Evolutionary conservation across 1,140 invertebrate species (phyloP).

Genomic region (Nasonia vitripennis): DNA sequence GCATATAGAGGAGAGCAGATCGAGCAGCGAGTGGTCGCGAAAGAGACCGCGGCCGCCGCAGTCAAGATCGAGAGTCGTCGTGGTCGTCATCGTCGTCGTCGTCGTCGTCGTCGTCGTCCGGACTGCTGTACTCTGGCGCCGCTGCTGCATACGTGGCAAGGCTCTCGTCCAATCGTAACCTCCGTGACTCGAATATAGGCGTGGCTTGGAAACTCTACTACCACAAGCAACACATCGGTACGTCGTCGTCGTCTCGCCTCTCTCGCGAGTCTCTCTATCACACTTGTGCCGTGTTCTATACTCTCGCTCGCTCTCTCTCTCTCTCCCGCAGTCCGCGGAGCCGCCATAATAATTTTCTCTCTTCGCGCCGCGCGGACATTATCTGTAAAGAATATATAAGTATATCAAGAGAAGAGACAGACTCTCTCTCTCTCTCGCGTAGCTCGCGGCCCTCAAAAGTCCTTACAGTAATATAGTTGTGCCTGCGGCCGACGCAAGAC

Average conservation of each 20-base stretch:
- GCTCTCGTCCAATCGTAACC: constrained; percentile 59
- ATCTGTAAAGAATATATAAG: background rate
- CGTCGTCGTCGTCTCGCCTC: background rate
- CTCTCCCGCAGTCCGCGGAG: constrained; percentile 26
- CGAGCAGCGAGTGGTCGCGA: too few species aligned
- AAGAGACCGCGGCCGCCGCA: too few species aligned
- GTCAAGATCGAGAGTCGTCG: too few species aligned
- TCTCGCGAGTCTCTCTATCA: background rate
- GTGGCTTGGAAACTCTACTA: constrained; percentile 62
- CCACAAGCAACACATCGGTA: constrained; percentile 22
- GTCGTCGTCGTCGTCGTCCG: background rate
- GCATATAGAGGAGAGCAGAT: too few species aligned
- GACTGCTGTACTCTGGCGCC: background rate
- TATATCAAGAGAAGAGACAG: background rate
- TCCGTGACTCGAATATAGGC: constrained; percentile 63
- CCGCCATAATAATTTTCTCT: background rate
- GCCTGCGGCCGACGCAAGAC: background rate
- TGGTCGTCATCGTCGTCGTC: background rate
- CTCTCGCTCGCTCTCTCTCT: constrained; percentile 28
- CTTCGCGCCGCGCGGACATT: background rate
- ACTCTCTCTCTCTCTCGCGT: constrained; percentile 16
- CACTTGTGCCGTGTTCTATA: constrained; percentile 20
- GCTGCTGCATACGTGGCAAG: constrained; percentile 66
- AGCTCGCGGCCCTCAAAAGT: background rate
- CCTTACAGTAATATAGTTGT: background rate